Percentiles rank a stretch among this genome's conserved stretches.
Conservation (phyloP, 2,797 vertebrate species). For the Benthosema pterotum region DNA sequence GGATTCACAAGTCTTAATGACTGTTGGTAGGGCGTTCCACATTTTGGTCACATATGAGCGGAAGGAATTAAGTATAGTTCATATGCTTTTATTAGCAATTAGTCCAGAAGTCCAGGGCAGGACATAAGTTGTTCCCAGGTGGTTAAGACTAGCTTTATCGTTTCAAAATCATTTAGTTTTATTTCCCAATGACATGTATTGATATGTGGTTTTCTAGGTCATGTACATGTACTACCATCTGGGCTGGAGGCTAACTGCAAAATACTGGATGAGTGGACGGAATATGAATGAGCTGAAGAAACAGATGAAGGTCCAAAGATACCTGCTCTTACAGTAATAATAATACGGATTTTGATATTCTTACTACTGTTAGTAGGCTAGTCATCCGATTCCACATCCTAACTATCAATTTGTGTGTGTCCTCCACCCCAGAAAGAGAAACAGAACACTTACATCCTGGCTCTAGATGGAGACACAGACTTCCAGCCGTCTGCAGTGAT, state of each 20-base stretch:
- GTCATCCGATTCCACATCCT: too few relatives aligned
- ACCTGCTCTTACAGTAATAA: neutral
- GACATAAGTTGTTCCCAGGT: too few relatives aligned
- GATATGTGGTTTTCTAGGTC: constrained; percentile 49
- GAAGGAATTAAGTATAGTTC: too few relatives aligned
- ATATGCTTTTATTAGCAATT: too few relatives aligned
- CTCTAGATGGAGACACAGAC: constrained; percentile 80
- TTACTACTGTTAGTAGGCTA: too few relatives aligned
- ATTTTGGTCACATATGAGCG: too few relatives aligned
- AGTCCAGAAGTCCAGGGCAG: too few relatives aligned
- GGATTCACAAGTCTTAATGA: too few relatives aligned
- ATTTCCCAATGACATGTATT: neutral
- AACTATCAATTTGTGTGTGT: too few relatives aligned
- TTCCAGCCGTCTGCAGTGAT: constrained; percentile 76
- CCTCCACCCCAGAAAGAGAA: constrained; percentile 61
- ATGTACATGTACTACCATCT: constrained; percentile 79
- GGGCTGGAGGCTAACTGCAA: constrained; percentile 68
- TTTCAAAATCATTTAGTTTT: too few relatives aligned
- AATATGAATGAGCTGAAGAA: constrained; percentile 2
- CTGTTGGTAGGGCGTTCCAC: too few relatives aligned
- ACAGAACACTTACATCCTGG: constrained; percentile 77
- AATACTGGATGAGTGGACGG: constrained; percentile 38
- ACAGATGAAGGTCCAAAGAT: constrained; percentile 46
- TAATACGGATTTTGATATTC: neutral
- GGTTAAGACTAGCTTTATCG: too few relatives aligned